These are phyloP conservation scores for Bellardia pandia DNA, from an alignment of 2,888 invertebrate genomes.

Conservation along the genomic window DNA sequence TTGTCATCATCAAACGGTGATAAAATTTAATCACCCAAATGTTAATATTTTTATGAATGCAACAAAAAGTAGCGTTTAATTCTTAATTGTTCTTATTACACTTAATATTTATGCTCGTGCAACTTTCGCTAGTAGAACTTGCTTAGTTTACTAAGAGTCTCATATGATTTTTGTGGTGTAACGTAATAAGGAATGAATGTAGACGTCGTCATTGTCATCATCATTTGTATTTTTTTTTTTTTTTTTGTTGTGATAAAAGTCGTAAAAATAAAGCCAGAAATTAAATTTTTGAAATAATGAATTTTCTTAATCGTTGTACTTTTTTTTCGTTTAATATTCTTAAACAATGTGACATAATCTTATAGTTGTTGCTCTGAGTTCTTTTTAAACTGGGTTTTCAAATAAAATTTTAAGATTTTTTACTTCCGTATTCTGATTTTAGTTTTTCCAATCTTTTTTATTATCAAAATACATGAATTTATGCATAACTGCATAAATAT, in stretches of 20 bases:
- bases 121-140: slow-evolving; percentile 14
- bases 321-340: not conserved
- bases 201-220: not conserved
- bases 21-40: slow-evolving; percentile 65
- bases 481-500: too few species aligned
- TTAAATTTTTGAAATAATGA: not conserved
- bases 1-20: slow-evolving; percentile 49
- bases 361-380: not conserved
- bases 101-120: slow-evolving; percentile 12
- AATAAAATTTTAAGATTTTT: too few species aligned
- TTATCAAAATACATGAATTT: too few species aligned
- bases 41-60: slow-evolving; percentile 41
- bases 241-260: not conserved
- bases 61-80: slow-evolving; percentile 39
- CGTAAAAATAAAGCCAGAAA: not conserved
- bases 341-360: not conserved
- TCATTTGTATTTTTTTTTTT: not conserved
- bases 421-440: too few species aligned
- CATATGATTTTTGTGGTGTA: not conserved
- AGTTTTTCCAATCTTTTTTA: too few species aligned
- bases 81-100: slow-evolving; percentile 56
- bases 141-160: not conserved
- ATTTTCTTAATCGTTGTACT: not conserved
- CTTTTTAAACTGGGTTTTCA: not conserved
- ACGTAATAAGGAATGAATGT: not conserved